Evolutionary conservation across 2,888 invertebrate species (phyloP).

Genomic region (Gerris lacustris): DNA sequence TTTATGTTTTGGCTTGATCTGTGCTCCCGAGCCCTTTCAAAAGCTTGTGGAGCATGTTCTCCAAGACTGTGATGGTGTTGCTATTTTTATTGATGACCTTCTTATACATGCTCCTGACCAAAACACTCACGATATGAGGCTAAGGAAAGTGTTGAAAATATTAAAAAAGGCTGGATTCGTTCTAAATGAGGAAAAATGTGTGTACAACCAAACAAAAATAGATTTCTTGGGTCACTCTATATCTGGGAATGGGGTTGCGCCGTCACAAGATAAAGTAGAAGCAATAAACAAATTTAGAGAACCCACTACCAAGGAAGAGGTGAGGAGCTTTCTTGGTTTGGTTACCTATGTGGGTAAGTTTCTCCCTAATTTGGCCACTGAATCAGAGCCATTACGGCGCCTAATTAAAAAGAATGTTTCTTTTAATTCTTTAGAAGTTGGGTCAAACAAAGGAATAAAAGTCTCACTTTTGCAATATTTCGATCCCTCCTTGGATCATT

Average conservation of each 20-base stretch:
- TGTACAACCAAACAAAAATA: not conserved
- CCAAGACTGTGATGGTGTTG: slow-evolving; percentile 18
- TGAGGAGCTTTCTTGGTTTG: slow-evolving; percentile 10
- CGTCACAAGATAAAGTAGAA: not conserved
- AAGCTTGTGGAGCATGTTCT: slow-evolving; percentile 23
- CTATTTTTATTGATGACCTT: slow-evolving; percentile 21
- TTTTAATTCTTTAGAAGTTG: too few species aligned
- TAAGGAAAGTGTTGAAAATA: slow-evolving; percentile 4
- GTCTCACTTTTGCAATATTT: too few species aligned
- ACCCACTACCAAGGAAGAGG: not conserved
- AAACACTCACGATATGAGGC: not conserved
- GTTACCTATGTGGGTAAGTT: not conserved
- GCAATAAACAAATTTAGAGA: not conserved
- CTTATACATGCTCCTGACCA: slow-evolving; percentile 12
- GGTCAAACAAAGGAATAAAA: too few species aligned
- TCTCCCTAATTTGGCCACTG: not conserved
- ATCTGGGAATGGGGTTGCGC: not conserved
- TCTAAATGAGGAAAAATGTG: slow-evolving; percentile 4
- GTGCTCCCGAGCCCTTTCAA: slow-evolving; percentile 26
- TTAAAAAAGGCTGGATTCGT: slow-evolving; percentile 10
- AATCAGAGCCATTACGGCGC: not conserved
- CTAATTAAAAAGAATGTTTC: too few species aligned
- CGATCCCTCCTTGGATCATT: too few species aligned
- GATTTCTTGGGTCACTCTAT: not conserved
- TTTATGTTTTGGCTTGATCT: slow-evolving; percentile 28